Evolutionary conservation across 2,113 vertebrate species (phyloP).

Genomic region (Telmatochromis sp.): DNA sequence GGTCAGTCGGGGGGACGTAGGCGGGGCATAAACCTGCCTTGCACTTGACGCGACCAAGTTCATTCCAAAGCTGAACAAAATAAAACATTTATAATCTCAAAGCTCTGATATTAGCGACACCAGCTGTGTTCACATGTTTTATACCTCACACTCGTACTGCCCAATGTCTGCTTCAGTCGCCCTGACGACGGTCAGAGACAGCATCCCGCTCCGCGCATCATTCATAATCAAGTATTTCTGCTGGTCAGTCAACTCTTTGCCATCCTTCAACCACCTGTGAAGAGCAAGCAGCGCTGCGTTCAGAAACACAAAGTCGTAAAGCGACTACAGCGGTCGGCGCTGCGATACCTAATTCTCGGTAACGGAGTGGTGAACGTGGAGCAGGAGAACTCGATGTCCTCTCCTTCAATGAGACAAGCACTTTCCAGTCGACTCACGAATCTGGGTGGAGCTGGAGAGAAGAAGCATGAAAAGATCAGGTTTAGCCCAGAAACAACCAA

Average conservation of each 20-base stretch:
- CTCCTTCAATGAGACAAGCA: constrained; percentile 78
- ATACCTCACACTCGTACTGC: constrained; percentile 90
- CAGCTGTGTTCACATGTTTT: background rate
- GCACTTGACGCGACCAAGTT: constrained; percentile 80
- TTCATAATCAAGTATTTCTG: constrained; percentile 76
- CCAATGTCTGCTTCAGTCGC: constrained; percentile 81
- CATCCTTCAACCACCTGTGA: constrained; percentile 86
- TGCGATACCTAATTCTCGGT: constrained; percentile 78
- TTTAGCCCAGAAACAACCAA: background rate
- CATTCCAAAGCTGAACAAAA: constrained; percentile 78
- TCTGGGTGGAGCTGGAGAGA: constrained; percentile 80
- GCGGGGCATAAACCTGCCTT: constrained; percentile 78
- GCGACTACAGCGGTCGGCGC: background rate
- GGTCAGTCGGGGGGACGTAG: constrained; percentile 61
- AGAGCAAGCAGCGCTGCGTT: background rate
- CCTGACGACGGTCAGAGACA: constrained; percentile 76
- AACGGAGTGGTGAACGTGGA: constrained; percentile 78
- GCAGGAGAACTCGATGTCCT: constrained; percentile 83
- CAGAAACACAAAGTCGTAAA: background rate
- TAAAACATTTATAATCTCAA: background rate
- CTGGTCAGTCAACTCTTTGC: constrained; percentile 68
- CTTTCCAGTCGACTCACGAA: constrained; percentile 85
- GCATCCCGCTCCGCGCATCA: constrained; percentile 79
- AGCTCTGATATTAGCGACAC: background rate
- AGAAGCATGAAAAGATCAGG: background rate